A percentile compares a stretch with the other conserved stretches of the same genome.
These are phyloP conservation scores for Microplitis manilae DNA, from an alignment of 2,888 invertebrate genomes.

Conservation along the genomic window DNA sequence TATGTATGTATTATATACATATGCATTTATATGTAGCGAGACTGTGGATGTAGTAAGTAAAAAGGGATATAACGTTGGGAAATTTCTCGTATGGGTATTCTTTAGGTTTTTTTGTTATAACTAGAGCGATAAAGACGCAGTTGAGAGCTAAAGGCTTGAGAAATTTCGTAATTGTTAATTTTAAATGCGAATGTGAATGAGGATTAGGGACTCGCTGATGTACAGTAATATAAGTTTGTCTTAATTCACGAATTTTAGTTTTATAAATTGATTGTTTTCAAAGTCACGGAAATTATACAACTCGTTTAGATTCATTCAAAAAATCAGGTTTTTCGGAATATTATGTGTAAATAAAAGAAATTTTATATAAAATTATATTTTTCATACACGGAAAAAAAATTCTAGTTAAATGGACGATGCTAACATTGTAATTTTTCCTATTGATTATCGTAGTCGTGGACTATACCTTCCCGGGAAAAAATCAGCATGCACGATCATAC, in stretches of 20 bases:
- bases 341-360: too few species aligned
- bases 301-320: too few species aligned
- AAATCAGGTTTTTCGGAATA: too few species aligned
- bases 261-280: too few species aligned
- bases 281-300: too few species aligned
- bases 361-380: too few species aligned
- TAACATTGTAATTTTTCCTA: too few species aligned
- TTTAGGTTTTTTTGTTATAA: not conserved
- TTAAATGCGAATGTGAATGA: not conserved
- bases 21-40: not conserved
- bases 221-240: not conserved
- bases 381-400: too few species aligned
- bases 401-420: too few species aligned
- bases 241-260: not conserved
- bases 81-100: not conserved
- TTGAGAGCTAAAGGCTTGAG: not conserved
- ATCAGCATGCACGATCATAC: too few species aligned
- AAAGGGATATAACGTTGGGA: not conserved
- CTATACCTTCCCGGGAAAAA: too few species aligned
- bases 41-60: not conserved
- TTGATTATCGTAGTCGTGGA: too few species aligned
- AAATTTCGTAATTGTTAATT: not conserved
- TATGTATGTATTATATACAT: not conserved
- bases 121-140: not conserved
- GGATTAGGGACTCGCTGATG: not conserved